Evolutionary conservation across 2,113 vertebrate genomes (phyloP).

Genomic region (Lipotes vexillifer): DNA sequence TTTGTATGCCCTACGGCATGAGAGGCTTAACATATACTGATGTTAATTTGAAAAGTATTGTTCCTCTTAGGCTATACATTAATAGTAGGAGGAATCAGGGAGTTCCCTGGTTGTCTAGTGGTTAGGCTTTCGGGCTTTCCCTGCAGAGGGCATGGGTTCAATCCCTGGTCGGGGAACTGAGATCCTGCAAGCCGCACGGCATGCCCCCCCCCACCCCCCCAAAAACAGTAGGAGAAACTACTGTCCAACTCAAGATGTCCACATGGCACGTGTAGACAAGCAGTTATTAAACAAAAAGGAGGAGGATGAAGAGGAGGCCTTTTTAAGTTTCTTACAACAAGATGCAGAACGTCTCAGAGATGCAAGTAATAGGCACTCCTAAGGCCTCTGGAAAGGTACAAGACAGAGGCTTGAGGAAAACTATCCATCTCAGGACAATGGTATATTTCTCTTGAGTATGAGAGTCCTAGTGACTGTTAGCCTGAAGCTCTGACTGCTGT

Average conservation of each 20-base stretch:
- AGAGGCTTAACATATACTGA: not conserved
- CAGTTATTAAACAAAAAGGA: not conserved
- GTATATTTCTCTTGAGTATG: not conserved
- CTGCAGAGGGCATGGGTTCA: not conserved
- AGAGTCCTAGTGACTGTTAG: not conserved
- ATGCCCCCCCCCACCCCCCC: accelerated
- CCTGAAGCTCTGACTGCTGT: not conserved
- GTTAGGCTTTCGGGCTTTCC: not conserved
- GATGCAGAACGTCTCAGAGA: not conserved
- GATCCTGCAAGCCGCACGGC: not conserved
- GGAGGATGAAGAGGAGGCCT: not conserved
- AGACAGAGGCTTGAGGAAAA: not conserved
- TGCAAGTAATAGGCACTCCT: not conserved
- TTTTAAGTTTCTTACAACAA: not conserved
- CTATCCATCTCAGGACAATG: not conserved
- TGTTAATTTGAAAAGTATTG: not conserved
- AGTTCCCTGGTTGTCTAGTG: not conserved
- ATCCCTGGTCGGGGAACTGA: not conserved
- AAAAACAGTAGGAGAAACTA: not conserved
- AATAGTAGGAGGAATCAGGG: not conserved
- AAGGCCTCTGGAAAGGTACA: not conserved
- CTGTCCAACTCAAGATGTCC: not conserved
- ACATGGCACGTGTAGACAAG: not conserved
- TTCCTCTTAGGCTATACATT: not conserved
- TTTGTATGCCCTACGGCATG: not conserved